phyloP scores from a whole-genome alignment of 2,888 invertebrate genomes.

The Autographa gamma region DNA sequence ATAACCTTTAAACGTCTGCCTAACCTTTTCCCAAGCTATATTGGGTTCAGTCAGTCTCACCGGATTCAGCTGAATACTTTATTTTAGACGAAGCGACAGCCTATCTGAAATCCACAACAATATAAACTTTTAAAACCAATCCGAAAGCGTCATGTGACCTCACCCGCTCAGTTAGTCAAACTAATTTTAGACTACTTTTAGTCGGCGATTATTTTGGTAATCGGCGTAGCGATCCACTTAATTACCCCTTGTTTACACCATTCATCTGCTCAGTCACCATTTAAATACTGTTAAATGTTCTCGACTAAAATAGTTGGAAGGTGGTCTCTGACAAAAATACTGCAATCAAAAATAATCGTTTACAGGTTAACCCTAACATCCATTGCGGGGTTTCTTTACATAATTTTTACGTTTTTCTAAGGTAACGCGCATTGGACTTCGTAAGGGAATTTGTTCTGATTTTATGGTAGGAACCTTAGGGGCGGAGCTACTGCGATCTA shows the following conservation, averaged over 20 bases:
- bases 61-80: no score
- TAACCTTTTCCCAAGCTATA: no score
- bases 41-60: no score
- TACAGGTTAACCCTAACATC: conserved; percentile 19
- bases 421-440: conserved; percentile 39
- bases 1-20: no score
- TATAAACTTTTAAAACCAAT: not conserved
- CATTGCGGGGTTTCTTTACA: conserved; percentile 23
- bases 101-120: no score
- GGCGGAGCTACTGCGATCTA: conserved; percentile 67
- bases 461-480: conserved; percentile 27
- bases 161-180: conserved; percentile 64
- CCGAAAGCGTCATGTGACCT: conserved; percentile 69
- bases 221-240: conserved; percentile 75
- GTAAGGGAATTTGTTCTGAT: conserved; percentile 20
- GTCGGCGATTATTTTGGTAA: conserved; percentile 76
- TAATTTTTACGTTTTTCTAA: not conserved
- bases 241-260: conserved; percentile 79
- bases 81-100: no score
- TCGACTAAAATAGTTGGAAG: conserved; percentile 68
- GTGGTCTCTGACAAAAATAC: conserved; percentile 59
- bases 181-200: conserved; percentile 80
- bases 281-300: conserved; percentile 73
- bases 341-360: conserved; percentile 26
- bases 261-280: conserved; percentile 69